Conservation (phyloP, 2,113 vertebrate species). For the Tupaia tana region DNA sequence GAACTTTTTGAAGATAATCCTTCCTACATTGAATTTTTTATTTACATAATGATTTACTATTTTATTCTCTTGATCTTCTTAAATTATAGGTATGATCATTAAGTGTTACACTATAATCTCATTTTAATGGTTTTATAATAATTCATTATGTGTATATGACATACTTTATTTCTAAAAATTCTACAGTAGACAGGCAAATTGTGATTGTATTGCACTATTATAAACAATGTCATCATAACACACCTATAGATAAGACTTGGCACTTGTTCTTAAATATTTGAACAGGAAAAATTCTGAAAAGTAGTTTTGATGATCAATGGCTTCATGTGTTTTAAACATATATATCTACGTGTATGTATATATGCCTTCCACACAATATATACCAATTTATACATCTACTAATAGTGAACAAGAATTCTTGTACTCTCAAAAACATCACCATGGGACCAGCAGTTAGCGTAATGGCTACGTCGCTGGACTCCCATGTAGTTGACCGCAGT, state of each 20-base stretch:
- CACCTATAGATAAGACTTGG: not conserved
- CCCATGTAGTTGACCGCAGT: too few species aligned
- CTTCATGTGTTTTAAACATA: not conserved
- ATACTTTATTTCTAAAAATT: not conserved
- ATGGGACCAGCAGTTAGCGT: not conserved
- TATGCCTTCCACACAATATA: not conserved
- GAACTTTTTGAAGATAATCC: too few species aligned
- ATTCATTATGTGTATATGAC: not conserved
- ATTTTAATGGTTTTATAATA: conserved; percentile 17
- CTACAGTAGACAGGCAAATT: not conserved
- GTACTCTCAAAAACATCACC: not conserved
- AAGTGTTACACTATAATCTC: not conserved
- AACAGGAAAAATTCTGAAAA: conserved; percentile 47
- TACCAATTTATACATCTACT: not conserved
- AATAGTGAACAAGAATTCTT: not conserved
- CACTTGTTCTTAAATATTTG: conserved; percentile 5
- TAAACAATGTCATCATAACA: conserved; percentile 9
- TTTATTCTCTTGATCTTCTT: not conserved
- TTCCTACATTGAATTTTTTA: too few species aligned
- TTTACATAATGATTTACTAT: too few species aligned
- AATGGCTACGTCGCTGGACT: too few species aligned
- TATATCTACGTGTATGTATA: not conserved
- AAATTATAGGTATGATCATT: not conserved
- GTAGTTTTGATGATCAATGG: not conserved
- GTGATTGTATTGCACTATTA: not conserved